Evolutionary conservation across 2,888 invertebrate species (phyloP), one percentile per base, ranked within the genome.

Genomic region (Teleiodes luculella): DNA sequence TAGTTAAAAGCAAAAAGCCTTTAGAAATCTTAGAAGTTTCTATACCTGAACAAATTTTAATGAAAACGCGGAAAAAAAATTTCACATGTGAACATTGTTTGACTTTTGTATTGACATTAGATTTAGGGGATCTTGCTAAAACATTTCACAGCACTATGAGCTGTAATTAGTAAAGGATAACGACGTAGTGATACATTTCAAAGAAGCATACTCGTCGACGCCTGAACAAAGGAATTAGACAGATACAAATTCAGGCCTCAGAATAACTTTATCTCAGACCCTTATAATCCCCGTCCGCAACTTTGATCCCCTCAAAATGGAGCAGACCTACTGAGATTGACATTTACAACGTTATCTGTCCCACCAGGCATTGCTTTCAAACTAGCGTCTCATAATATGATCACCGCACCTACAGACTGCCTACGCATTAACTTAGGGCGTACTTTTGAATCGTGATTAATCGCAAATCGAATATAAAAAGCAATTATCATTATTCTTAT

Each of bases 201-300:
- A 37, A n/a, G 37, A 24, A 24, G 24, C 24, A n/a, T 58, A 68
- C 66, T 71, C 68, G 67, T 75, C 74, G 70, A 66, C 67, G 65
- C 72, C 74, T 72, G 65, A 72, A 76, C 78, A 75, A 76, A 74
- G 74, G 74, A 75, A 73, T 66, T 72, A 76, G 73, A 75, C 74
- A 71, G 78, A 74, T 77, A 84, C 78, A 79, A 84, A 84, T 84
- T 85, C 81, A 80, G 78, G 78, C 72, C 81, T 79, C 78, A 75
- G 76, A 81, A 85, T 82, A 79, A 81, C 80, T 81, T 86, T 85
- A 85, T 86, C 86, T 83, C 79, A 76, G 81, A 86, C 87, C 87
- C 86, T 86, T 85, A 87, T 87, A 87, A 87, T 87, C 87, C 85
- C 72, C 72, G 72, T 72, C 80, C 83, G 76, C 83, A 83, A 87